A percentile compares a stretch with the other conserved stretches of the same genome.
phyloP scores from a whole-genome alignment of 2,113 vertebrate genomes.

The Hippocampus zosterae region DNA sequence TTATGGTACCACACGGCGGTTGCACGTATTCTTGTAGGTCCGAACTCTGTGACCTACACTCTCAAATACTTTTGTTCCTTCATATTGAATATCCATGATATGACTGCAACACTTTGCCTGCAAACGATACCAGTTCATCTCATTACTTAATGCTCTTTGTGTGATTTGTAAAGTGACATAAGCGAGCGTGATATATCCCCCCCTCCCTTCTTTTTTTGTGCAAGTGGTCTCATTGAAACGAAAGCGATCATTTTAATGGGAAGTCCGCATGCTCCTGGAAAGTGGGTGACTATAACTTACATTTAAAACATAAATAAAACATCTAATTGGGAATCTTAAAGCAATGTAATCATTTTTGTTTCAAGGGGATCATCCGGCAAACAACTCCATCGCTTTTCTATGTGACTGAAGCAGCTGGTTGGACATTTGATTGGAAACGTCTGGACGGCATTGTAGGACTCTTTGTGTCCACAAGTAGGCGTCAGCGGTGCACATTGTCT shows the following conservation, averaged over 20 bases:
- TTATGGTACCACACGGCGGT: slow-evolving; percentile 23
- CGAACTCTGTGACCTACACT: slow-evolving; percentile 3
- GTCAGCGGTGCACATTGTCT: slow-evolving; percentile 10
- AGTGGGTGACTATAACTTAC: neutral
- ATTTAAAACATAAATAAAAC: neutral
- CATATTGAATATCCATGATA: slow-evolving; percentile 14
- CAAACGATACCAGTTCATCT: neutral
- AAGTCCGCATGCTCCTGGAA: neutral
- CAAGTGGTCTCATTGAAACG: slow-evolving; percentile 18
- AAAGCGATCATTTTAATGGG: too few relatives aligned
- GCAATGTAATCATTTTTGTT: neutral
- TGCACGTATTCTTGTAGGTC: slow-evolving; percentile 11
- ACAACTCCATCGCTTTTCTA: neutral
- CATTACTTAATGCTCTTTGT: neutral
- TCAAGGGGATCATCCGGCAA: slow-evolving; percentile 1
- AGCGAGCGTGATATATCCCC: neutral
- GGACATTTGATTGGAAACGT: neutral
- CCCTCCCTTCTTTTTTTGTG: neutral
- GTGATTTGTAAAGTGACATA: slow-evolving; percentile 1
- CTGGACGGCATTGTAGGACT: neutral
- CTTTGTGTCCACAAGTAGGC: slow-evolving; percentile 22
- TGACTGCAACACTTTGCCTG: neutral
- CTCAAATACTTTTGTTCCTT: slow-evolving; percentile 23
- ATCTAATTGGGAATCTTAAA: neutral
- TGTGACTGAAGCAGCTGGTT: neutral